Evolutionary conservation across 2,113 vertebrate species (phyloP), one percentile per base, ranked within the genome.

Genomic region (Picathartes gymnocephalus): DNA sequence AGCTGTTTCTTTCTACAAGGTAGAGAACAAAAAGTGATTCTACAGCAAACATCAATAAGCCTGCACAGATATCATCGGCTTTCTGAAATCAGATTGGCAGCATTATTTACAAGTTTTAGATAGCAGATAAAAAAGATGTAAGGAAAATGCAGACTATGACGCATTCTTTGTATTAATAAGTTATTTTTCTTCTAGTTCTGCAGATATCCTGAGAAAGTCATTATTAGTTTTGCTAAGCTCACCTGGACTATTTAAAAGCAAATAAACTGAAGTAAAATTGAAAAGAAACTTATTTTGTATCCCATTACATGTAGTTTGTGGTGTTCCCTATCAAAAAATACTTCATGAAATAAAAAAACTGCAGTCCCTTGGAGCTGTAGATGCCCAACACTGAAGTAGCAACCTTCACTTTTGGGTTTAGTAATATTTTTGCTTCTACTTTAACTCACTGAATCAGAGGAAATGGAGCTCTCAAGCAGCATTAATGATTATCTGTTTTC

Each of bases 51-150:
- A 90, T 66, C 85, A 92, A 72, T 90, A 95, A 92, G 17, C 42
- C 42, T 93, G 62, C 37, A 44, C 5, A 86, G 94, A 95, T 96
- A 91, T 14, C 31, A 97, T 94, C 94, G 83, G 39, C n/a, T 15
- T 47, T 85, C 78, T 88, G 74, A 91, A 90, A 92, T 93, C 92
- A 93, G 90, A 93, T 93, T 58, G 87, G 95, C 84, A 92, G 58
- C 71, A 77, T 70, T 88, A 91, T 94, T 94, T 91, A 94, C 85
- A 94, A 93, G 60, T 71, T 90, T 56, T 33, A 90, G 77, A 86
- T 86, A 95, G 35, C 25, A 78, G 88, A 94, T 94, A 86, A 94
- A 92, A 96, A 65, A 94, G 81, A 87, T 88, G 71, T 77, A 90
- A 96, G 42, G 78, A 93, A 93, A 97, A 90, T 28, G 21, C 69